phyloP scores from a whole-genome alignment of 2,113 vertebrate genomes.

The Cardinalis cardinalis region DNA sequence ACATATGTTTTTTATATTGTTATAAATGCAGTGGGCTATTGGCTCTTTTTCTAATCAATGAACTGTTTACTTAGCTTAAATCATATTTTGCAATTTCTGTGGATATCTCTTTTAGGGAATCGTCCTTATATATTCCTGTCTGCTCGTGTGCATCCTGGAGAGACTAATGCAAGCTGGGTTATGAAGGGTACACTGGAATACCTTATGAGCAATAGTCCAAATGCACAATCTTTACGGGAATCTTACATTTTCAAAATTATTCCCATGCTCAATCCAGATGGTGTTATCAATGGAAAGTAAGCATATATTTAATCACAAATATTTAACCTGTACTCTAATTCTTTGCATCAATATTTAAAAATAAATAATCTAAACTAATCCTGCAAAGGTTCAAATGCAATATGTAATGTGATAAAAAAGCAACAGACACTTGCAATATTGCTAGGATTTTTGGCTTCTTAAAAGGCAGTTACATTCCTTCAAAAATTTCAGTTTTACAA shows the following conservation, averaged over 20 bases:
- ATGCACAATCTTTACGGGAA: slow-evolving; percentile 89
- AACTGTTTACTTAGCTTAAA: neutral
- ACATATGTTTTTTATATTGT: neutral
- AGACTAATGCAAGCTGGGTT: slow-evolving; percentile 98
- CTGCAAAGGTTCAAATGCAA: neutral
- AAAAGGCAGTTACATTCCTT: neutral
- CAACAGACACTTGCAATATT: neutral
- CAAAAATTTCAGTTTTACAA: neutral
- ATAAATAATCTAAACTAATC: neutral
- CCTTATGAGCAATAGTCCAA: slow-evolving; percentile 87
- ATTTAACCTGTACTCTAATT: neutral
- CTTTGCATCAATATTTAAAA: neutral
- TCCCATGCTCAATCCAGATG: slow-evolving; percentile 98
- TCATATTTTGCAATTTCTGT: slow-evolving; percentile 5
- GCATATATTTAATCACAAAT: slow-evolving; percentile 52
- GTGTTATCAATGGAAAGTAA: slow-evolving; percentile 98
- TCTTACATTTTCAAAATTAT: slow-evolving; percentile 98
- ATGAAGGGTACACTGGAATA: slow-evolving; percentile 98
- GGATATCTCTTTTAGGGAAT: slow-evolving; percentile 78
- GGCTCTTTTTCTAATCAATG: neutral
- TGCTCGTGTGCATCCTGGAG: slow-evolving; percentile 94
- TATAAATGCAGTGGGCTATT: neutral
- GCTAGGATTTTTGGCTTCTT: neutral
- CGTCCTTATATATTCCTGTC: slow-evolving; percentile 94
- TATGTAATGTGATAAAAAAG: neutral